A percentile compares a stretch with the other conserved stretches of the same genome.
phyloP scores from a whole-genome alignment of 2,797 vertebrate species.

The Lepus oiostolus region DNA sequence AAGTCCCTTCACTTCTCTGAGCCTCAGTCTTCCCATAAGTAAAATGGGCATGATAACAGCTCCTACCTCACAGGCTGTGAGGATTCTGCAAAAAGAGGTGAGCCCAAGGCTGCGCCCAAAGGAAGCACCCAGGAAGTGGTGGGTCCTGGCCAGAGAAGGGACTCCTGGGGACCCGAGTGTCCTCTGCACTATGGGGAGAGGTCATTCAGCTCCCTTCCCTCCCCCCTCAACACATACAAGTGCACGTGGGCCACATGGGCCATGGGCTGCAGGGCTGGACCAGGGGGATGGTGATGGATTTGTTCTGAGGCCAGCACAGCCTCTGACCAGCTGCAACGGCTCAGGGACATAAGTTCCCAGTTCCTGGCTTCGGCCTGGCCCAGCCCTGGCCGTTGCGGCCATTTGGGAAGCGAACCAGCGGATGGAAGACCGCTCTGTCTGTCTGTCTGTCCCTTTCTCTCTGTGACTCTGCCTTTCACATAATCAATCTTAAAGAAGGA shows the following conservation, averaged over 20 bases:
- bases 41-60: no score
- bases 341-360: background rate
- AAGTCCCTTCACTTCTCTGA: no score
- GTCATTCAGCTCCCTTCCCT: no score
- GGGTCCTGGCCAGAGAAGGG: background rate
- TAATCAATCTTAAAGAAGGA: no score
- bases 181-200: fast-evolving
- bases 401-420: no score
- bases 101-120: background rate
- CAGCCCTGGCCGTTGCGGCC: no score
- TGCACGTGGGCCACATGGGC: background rate
- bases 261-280: background rate
- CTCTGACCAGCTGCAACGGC: background rate
- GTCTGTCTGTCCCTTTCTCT: no score
- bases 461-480: no score
- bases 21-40: no score
- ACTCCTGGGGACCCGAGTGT: background rate
- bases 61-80: background rate
- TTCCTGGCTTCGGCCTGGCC: no score
- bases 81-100: background rate
- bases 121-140: fast-evolving
- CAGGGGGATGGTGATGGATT: background rate
- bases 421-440: no score
- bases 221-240: background rate
- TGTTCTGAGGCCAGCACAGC: background rate